Evolutionary conservation across 2,888 invertebrate species (phyloP), one percentile per base, ranked within the genome.

Genomic region (Hedychridium roseum): DNA sequence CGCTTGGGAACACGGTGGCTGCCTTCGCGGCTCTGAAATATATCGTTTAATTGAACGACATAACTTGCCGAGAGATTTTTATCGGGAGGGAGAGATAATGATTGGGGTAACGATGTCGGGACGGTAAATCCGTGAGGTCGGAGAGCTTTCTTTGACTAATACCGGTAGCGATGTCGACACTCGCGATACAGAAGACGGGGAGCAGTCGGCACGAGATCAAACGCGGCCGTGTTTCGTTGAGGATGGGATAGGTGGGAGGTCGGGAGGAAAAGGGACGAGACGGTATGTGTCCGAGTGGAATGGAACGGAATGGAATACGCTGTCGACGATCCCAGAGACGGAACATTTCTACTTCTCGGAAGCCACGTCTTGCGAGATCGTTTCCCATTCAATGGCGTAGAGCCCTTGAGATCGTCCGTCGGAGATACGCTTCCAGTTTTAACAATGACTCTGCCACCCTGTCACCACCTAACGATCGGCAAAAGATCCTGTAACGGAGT

Each of bases 281-380:
- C 36, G 28, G 30, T 54, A 41, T 35, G 45, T 32, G 35, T 14
- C 45, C 49, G 46, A 45, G 45, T 52, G 49, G 43, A 41, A 50
- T 28, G 52, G 50, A 48, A 47, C 35, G 51, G 48, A 55, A 51
- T 50, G 48, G 43, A 54, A 52, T 57, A 55, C 51, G 49, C 52
- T 50, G n/a, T n/a, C 43, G 41, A 31, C 43, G 49, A 61, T 47
- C 31, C 39, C 42, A 53, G 63, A 46, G 60, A 52, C 37, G 44
- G 57, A 59, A 68, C 54, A 58, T 69, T 62, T 51, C 58, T 57
- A 60, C 67, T 69, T 69, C 67, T 69, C 54, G 57, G 64, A 67
- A 63, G 53, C 51, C 55, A 52, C 52, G 46, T 50, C 47, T 55
- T 46, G 55, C 47, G 46, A 60, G 50, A 62, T 66, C 45, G 43